Percentiles rank a stretch among this genome's conserved stretches.
These are phyloP conservation scores for Lasius platythorax DNA, from an alignment of 2,888 invertebrate genomes.

Conservation along the genomic window DNA sequence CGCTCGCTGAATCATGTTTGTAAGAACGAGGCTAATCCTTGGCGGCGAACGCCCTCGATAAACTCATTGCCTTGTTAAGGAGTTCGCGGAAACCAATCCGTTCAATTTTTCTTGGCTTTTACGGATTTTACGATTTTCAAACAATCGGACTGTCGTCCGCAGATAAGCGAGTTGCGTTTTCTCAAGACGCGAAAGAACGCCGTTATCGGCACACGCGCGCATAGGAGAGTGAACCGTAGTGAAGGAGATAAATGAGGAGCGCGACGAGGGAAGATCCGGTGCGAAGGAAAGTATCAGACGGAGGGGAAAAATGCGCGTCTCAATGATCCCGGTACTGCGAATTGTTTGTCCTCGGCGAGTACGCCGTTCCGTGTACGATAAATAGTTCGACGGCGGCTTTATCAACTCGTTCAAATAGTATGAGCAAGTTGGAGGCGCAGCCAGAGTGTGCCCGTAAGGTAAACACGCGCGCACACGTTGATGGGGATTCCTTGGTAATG, in stretches of 20 bases:
- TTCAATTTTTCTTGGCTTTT: constrained; percentile 47
- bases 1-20: constrained; percentile 10
- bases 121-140: constrained; percentile 77
- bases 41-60: constrained; percentile 54
- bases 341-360: constrained; percentile 58
- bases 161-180: constrained; percentile 62
- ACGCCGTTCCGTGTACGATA: constrained; percentile 63
- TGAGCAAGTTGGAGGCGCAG: constrained; percentile 68
- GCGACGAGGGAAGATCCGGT: constrained; percentile 1
- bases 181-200: constrained; percentile 61
- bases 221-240: background rate
- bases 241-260: background rate
- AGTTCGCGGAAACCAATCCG: constrained; percentile 39
- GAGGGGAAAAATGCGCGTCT: constrained; percentile 42
- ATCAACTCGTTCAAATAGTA: constrained; percentile 77
- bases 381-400: constrained; percentile 74
- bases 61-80: constrained; percentile 57
- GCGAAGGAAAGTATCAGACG: constrained; percentile 21
- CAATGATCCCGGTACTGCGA: constrained; percentile 60
- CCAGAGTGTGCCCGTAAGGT: constrained; percentile 53
- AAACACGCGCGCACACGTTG: constrained; percentile 66
- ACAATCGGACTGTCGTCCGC: constrained; percentile 59
- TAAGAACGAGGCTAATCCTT: constrained; percentile 17
- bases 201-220: constrained; percentile 69
- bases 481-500: constrained; percentile 58